phyloP scores from a whole-genome alignment of 2,888 invertebrate species.

The Dorcus parallelipipedus region DNA sequence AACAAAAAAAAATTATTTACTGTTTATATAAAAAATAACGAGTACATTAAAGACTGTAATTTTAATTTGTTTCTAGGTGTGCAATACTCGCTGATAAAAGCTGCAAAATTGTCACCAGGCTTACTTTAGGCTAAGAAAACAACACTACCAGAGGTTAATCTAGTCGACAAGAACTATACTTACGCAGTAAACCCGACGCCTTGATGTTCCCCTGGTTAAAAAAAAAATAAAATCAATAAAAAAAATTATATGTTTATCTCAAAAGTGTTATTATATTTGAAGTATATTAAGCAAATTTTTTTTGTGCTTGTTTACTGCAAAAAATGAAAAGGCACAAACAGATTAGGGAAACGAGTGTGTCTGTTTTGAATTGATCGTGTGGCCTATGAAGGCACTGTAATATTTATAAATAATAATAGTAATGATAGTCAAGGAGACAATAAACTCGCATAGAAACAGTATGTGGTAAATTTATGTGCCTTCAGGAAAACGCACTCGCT shows the following conservation, averaged over 20 bases:
- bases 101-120: not conserved
- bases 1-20: no score
- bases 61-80: not conserved
- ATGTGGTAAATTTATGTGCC: not conserved
- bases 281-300: not conserved
- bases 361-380: no score
- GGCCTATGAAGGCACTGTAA: no score
- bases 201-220: not conserved
- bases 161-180: not conserved
- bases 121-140: not conserved
- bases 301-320: no score
- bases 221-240: not conserved
- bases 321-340: no score
- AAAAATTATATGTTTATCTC: not conserved
- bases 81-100: not conserved
- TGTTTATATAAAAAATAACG: no score
- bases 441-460: no score
- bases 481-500: no score
- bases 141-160: conserved; percentile 1
- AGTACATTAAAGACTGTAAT: no score
- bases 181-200: not conserved
- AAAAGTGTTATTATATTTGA: not conserved
- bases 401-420: no score
- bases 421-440: no score
- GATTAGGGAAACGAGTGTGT: no score